These are phyloP conservation scores for Molorchus minor DNA, from an alignment of 2,888 invertebrate species.

Conservation along the genomic window DNA sequence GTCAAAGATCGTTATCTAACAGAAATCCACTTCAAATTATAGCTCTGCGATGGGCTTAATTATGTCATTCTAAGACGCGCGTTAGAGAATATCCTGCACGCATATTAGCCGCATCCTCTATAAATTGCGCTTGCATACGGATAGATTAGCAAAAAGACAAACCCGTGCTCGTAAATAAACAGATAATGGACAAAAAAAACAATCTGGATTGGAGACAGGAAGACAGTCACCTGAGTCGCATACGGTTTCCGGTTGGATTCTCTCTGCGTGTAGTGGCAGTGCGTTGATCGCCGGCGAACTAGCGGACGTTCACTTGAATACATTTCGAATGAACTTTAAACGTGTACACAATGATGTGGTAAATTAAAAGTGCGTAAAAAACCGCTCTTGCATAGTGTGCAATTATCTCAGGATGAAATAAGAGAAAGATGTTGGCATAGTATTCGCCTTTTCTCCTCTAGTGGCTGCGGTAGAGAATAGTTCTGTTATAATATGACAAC, in stretches of 20 bases:
- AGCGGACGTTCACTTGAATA: slow-evolving; percentile 52
- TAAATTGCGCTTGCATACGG: not conserved
- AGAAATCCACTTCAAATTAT: not conserved
- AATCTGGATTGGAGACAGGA: slow-evolving; percentile 24
- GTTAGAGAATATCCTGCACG: not conserved
- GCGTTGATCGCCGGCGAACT: slow-evolving; percentile 46
- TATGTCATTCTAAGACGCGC: not conserved
- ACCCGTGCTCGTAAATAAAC: slow-evolving; percentile 24
- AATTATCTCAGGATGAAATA: too few species aligned
- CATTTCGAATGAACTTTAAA: slow-evolving; percentile 47
- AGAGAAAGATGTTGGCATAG: too few species aligned
- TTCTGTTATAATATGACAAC: too few species aligned
- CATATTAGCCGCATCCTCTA: slow-evolving; percentile 3
- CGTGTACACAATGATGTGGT: not conserved
- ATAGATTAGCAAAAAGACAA: slow-evolving; percentile 11
- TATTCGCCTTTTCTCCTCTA: too few species aligned
- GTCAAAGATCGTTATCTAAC: too few species aligned
- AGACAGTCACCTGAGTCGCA: slow-evolving; percentile 27
- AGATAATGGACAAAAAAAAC: slow-evolving; percentile 25
- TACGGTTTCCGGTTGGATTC: slow-evolving; percentile 26
- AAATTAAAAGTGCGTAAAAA: not conserved
- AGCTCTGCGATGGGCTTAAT: not conserved
- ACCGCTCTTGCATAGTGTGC: too few species aligned
- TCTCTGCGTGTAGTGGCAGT: slow-evolving; percentile 26
- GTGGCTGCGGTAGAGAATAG: too few species aligned